A percentile compares a stretch with the other conserved stretches of the same genome.
phyloP scores from a whole-genome alignment of 2,888 invertebrate genomes.

The Diplolepis rosae region DNA sequence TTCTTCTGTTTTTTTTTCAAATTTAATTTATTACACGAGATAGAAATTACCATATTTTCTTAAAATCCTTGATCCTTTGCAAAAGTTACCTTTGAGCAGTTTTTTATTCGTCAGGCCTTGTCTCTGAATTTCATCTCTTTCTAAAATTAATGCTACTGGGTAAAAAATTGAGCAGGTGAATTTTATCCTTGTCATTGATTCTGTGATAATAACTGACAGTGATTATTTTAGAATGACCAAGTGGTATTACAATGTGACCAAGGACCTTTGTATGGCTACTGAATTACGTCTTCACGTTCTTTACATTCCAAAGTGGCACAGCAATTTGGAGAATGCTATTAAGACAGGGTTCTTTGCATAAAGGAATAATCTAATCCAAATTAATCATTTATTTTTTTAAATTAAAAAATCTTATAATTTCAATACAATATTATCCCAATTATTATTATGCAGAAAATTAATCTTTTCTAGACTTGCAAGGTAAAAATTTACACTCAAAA shows the following conservation, averaged over 20 bases:
- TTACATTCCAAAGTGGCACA: background rate
- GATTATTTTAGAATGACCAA: background rate
- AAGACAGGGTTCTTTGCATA: background rate
- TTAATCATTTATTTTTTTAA: too few species aligned
- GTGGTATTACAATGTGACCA: background rate
- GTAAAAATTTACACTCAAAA: too few species aligned
- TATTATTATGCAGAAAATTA: too few species aligned
- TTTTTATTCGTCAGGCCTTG: background rate
- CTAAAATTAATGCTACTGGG: slow-evolving; percentile 1
- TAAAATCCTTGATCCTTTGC: slow-evolving; percentile 8
- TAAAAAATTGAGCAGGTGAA: too few species aligned
- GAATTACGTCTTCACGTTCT: background rate
- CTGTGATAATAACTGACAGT: background rate
- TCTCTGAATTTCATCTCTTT: background rate
- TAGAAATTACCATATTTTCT: slow-evolving; percentile 14
- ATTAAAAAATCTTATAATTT: background rate
- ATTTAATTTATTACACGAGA: background rate
- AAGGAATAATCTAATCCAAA: background rate
- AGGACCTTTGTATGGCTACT: background rate
- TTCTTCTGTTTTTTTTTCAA: slow-evolving; percentile 7
- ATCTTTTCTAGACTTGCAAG: background rate
- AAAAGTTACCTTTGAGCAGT: background rate
- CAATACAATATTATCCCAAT: too few species aligned
- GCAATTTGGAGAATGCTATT: background rate
- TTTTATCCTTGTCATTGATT: background rate